Conservation (phyloP, 1,140 invertebrate species). For the Aporrectodea caliginosa region DNA sequence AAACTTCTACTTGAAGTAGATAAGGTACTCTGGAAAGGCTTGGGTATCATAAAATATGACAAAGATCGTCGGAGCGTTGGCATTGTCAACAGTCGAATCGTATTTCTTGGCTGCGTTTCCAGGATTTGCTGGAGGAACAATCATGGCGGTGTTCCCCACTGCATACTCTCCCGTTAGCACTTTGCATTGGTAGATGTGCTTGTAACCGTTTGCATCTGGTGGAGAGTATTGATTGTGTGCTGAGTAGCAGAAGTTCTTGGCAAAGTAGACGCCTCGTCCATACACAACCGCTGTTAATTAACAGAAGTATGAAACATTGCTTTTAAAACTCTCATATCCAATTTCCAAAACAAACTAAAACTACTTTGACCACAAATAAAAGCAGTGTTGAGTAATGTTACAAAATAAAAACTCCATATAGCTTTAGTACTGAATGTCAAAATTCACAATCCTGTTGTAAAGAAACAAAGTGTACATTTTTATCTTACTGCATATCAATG, state of each 20-base stretch:
- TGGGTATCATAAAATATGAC: conserved; percentile 46
- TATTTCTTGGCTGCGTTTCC: conserved; percentile 32
- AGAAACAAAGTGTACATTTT: no score
- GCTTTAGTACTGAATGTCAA: no score
- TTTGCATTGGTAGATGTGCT: no score
- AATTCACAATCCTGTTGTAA: no score
- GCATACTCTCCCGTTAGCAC: conserved; percentile 39
- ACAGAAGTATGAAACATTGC: conserved; percentile 5
- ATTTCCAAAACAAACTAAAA: no score
- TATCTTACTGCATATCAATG: no score
- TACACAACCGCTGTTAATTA: no score
- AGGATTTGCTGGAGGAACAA: conserved; percentile 36
- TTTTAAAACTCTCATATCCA: no score
- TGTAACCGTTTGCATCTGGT: conserved; percentile 16
- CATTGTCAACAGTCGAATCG: conserved; percentile 39
- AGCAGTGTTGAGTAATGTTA: no score
- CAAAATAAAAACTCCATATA: no score
- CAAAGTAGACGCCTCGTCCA: conserved; percentile 17
- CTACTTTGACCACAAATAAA: no score
- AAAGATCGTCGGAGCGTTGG: conserved; percentile 35
- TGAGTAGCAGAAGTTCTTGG: not conserved
- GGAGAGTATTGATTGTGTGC: not conserved
- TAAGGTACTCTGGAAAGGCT: conserved; percentile 44
- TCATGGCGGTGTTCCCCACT: conserved; percentile 31
- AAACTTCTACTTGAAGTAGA: conserved; percentile 33